Evolutionary conservation across 2,797 vertebrate genomes (phyloP).

Genomic region (Basileuterus tristriatus): DNA sequence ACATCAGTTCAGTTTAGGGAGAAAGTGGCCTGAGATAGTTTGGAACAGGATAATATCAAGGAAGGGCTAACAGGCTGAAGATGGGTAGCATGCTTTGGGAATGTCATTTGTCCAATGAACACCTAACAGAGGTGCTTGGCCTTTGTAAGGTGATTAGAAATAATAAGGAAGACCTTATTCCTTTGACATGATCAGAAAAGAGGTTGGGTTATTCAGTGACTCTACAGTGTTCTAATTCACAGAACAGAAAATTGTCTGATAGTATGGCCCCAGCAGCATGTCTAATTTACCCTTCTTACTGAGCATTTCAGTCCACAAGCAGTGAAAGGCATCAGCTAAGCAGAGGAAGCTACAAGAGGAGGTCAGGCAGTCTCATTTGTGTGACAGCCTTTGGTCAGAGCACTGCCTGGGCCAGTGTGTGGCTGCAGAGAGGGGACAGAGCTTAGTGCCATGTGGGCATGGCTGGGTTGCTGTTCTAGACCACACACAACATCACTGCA

Average conservation of each 20-base stretch:
- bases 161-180: neutral
- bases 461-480: neutral
- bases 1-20: neutral
- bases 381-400: neutral
- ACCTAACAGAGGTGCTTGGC: neutral
- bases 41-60: neutral
- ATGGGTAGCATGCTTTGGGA: neutral
- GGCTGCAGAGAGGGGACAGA: neutral
- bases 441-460: neutral
- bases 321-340: neutral
- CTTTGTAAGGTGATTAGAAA: neutral
- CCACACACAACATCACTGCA: neutral
- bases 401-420: no score
- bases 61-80: neutral
- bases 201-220: neutral
- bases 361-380: neutral
- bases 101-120: neutral
- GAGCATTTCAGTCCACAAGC: neutral
- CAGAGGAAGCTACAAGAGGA: neutral
- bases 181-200: neutral
- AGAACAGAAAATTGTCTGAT: neutral
- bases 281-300: neutral
- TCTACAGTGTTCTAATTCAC: neutral
- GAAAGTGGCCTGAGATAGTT: neutral
- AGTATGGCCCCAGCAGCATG: neutral